Base-by-base conservation (phyloP, 1,140 invertebrate species). In the Glomeris maerens region DNA sequence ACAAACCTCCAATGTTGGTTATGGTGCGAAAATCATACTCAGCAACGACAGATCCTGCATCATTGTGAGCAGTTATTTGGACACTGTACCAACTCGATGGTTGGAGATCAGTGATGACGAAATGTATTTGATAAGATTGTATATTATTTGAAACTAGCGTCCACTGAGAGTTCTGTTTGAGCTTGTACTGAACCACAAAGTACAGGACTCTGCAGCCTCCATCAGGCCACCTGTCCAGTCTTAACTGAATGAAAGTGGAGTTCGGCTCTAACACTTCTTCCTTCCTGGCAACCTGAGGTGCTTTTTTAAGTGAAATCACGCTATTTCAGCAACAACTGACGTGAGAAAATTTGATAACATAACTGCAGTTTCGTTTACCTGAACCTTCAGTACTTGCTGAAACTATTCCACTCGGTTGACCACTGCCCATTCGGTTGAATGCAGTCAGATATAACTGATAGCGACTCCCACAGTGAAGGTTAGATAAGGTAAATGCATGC, bases 21-120 rank as follows among this genome's bases (percentile, higher is more conserved):
- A 96, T 74, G 13, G 93, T 96, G n/a, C 87, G 87, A 67, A 95
- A 95, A 72, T 90, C 86, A 62, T 91, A 86, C 76, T 93, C 84
- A 40, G 85, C 85, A 28, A 92, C 87, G 22, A 87, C 86, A 57
- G 90, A 91, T 38, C 91, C 93, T 47, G 90, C 91, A 62, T 93
- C 92, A 62, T 94, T 96, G 67, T 94, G 87, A 20, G 91, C 91
- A 2, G 88, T 92, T 22, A 96, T 89, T 27, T 84, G 75, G 56
- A 71, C 65, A 13, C 60, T 80, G 64, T 95, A 95, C 85, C 89
- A 92, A 21, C 81, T 91, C 7, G 87, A 89, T 0, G 91, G 87
- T 59, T 88, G 85, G 55, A 97, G 68, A 64, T 94, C 90, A 52
- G 89, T 70, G 27, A 94, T 83, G 3, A 90, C 84, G 61, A 89